Conservation (phyloP, 2,797 vertebrate genomes). For the Propithecus deckenii region DNA sequence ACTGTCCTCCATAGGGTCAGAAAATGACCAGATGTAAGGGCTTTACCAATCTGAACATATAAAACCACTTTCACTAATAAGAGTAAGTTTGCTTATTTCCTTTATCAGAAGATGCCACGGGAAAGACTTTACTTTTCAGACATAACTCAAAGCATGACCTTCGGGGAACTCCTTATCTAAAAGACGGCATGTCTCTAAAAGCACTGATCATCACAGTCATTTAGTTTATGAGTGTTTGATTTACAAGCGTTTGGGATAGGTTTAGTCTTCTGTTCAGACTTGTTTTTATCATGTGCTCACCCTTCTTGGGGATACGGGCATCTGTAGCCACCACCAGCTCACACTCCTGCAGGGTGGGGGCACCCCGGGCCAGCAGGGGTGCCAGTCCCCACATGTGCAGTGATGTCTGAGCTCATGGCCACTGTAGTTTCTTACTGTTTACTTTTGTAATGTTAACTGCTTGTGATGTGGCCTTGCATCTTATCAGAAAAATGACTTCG, state of each 20-base stretch:
- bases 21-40: not conserved
- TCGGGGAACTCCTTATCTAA: not conserved
- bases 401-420: accelerated
- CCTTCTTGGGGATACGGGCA: not conserved
- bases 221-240: not conserved
- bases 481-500: not conserved
- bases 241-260: not conserved
- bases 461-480: not conserved
- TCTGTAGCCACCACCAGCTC: not conserved
- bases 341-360: not conserved
- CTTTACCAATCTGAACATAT: not conserved
- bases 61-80: not conserved
- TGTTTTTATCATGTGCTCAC: not conserved
- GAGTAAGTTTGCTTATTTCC: not conserved
- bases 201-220: not conserved
- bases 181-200: not conserved
- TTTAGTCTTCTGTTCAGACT: not conserved
- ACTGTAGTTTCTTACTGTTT: not conserved
- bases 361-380: not conserved
- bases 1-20: not conserved
- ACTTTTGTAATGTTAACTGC: not conserved
- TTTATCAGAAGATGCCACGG: not conserved
- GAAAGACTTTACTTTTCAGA: not conserved
- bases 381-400: not conserved
- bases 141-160: not conserved